Percentiles rank a stretch among this genome's conserved stretches.
Conservation (phyloP, 1,140 invertebrate genomes). For the Diploscapter pachys region DNA sequence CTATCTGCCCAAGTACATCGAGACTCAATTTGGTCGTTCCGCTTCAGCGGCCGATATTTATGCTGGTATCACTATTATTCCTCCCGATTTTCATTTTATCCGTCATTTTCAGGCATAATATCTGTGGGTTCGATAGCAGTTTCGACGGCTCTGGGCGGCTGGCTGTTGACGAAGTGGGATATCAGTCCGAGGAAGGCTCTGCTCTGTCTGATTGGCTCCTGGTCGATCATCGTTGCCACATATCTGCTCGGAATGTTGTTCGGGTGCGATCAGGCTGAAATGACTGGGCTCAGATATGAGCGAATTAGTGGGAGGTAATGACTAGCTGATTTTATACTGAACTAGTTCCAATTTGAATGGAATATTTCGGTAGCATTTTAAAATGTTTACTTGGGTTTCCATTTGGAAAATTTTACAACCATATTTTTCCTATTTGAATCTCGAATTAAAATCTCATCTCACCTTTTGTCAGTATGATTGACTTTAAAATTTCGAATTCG, state of each 20-base stretch:
- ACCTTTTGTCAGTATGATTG: too few species aligned
- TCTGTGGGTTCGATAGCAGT: slow-evolving; percentile 31
- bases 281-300: slow-evolving; percentile 19
- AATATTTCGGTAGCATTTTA: too few species aligned
- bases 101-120: slow-evolving; percentile 13
- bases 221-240: slow-evolving; percentile 21
- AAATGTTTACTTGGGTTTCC: too few species aligned
- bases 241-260: slow-evolving; percentile 31
- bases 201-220: slow-evolving; percentile 24
- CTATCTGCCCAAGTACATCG: slow-evolving; percentile 34
- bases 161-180: slow-evolving; percentile 27
- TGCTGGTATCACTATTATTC: slow-evolving; percentile 6
- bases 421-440: too few species aligned
- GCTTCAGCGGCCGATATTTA: slow-evolving; percentile 30
- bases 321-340: neutral
- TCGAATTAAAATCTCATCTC: too few species aligned
- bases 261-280: slow-evolving; percentile 28
- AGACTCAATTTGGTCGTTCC: slow-evolving; percentile 34
- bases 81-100: neutral
- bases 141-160: slow-evolving; percentile 31
- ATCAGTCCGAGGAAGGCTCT: slow-evolving; percentile 22
- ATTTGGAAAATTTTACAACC: too few species aligned
- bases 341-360: too few species aligned
- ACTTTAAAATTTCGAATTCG: neutral
- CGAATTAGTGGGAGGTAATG: slow-evolving; percentile 15